phyloP scores from a whole-genome alignment of 2,888 invertebrate genomes.

The Eristalinus sepulchralis region DNA sequence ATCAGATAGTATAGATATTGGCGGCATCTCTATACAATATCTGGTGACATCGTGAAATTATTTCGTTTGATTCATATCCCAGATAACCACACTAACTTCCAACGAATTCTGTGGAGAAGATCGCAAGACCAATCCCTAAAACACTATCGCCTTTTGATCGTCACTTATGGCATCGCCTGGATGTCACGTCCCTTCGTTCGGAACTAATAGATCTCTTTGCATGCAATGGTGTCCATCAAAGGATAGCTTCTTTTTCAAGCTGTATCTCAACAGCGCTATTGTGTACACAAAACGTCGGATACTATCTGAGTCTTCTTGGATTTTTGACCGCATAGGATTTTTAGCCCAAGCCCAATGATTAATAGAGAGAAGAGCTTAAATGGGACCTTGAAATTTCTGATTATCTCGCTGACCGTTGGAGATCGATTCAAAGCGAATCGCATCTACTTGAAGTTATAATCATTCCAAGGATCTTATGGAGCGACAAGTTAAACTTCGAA shows the following conservation, averaged over 20 bases:
- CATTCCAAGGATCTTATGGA: conserved; percentile 8
- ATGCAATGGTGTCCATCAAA: neutral
- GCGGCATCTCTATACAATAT: neutral
- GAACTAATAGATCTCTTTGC: neutral
- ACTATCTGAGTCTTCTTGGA: conserved; percentile 6
- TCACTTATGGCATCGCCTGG: neutral
- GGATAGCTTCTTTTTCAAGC: neutral
- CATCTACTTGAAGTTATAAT: neutral
- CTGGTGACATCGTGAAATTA: neutral
- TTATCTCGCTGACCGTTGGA: conserved; percentile 11
- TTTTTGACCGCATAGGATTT: conserved; percentile 27
- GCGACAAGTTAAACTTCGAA: neutral
- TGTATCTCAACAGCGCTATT: neutral
- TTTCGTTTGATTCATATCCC: neutral
- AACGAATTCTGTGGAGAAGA: neutral
- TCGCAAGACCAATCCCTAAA: neutral
- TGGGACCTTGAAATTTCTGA: conserved; percentile 5
- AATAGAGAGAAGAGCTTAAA: neutral
- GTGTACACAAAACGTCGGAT: conserved; percentile 13
- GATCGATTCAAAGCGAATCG: neutral
- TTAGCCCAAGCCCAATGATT: neutral
- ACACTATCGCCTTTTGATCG: neutral
- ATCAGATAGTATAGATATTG: neutral
- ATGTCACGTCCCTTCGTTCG: neutral
- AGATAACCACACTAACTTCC: neutral